Evolutionary conservation across 2,797 vertebrate species (phyloP), one percentile per base, ranked within the genome.

Genomic region (Sarcoramphus papa): DNA sequence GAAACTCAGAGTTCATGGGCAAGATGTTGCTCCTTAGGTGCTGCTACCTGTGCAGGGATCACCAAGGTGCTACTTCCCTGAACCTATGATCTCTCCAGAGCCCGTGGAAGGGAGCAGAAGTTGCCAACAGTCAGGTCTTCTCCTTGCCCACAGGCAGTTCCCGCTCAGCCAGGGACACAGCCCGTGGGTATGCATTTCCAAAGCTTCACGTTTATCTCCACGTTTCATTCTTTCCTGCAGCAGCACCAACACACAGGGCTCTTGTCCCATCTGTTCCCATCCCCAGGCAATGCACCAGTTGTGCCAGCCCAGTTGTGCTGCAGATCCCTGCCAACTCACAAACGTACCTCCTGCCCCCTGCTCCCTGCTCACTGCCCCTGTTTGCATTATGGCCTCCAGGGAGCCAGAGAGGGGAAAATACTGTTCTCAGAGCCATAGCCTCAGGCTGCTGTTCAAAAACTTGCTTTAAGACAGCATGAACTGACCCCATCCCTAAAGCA

Each of bases 91-190:
- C 12, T 35, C 25, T 45, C 35, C 43, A 48, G 78, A 62, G 45
- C 9, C 28, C 2, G 1, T 16, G 27, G 48, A 68, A 72, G 16
- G 37, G 45, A 81, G 16, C 13, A 54, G 68, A 54, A 63, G 6
- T 7, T 70, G 33, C 19, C 73, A 59, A n/a, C 21, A 60, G 24
- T 21, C 11, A 8, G 2, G 2, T 54, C 16, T 56, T 73, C 40
- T 74, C 50, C 59, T 83, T 84, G 51, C 18, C 22, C 64, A 28
- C 27, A 16, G 47, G 54, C 50, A 53, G 40, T 14, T 93, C 28
- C 48, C 0, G 0, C 31, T 59, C 27, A 86, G 21, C 21, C 73
- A 45, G 10, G n/a, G 45, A 30, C 31, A 35, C 19, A 72, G 27
- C 11, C 37, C 19, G 22, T 27, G 21, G 10, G 4, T 41, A 50